These are phyloP conservation scores for Drosophila sordidapex DNA, from an alignment of 2,888 invertebrate genomes.

Conservation along the genomic window DNA sequence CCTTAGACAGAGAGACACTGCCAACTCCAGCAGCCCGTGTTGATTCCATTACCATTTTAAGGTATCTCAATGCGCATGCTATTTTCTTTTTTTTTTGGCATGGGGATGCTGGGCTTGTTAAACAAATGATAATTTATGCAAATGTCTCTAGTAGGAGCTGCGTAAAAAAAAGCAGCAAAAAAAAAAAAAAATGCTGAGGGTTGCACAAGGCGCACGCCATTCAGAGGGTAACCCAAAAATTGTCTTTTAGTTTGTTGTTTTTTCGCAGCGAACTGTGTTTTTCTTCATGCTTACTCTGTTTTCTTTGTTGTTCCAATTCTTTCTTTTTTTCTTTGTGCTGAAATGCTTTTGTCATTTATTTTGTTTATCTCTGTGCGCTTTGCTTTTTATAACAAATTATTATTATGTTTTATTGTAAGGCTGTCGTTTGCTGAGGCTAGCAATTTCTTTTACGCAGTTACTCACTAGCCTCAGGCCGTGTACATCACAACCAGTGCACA, in stretches of 20 bases:
- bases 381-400: slow-evolving; percentile 82
- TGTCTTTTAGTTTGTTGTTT: slow-evolving; percentile 57
- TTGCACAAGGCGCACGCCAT: slow-evolving; percentile 51
- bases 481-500: slow-evolving; percentile 58
- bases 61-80: slow-evolving; percentile 35
- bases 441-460: slow-evolving; percentile 42
- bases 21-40: slow-evolving; percentile 23
- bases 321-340: slow-evolving; percentile 55
- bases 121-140: slow-evolving; percentile 83
- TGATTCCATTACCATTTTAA: slow-evolving; percentile 57
- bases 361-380: slow-evolving; percentile 76
- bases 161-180: slow-evolving; percentile 13
- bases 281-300: slow-evolving; percentile 10
- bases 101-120: slow-evolving; percentile 59
- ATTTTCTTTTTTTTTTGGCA: slow-evolving; percentile 4
- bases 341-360: slow-evolving; percentile 82
- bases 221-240: slow-evolving; percentile 51
- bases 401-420: slow-evolving; percentile 72
- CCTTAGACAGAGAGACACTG: slow-evolving; percentile 35
- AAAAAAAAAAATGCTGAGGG: slow-evolving; percentile 66
- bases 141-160: slow-evolving; percentile 73
- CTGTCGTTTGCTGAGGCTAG: slow-evolving; percentile 66
- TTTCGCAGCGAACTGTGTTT: slow-evolving; percentile 16
- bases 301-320: slow-evolving; percentile 12
- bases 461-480: slow-evolving; percentile 34